Conservation (phyloP, 1,140 invertebrate species). For the Cecropterus lyciades region DNA sequence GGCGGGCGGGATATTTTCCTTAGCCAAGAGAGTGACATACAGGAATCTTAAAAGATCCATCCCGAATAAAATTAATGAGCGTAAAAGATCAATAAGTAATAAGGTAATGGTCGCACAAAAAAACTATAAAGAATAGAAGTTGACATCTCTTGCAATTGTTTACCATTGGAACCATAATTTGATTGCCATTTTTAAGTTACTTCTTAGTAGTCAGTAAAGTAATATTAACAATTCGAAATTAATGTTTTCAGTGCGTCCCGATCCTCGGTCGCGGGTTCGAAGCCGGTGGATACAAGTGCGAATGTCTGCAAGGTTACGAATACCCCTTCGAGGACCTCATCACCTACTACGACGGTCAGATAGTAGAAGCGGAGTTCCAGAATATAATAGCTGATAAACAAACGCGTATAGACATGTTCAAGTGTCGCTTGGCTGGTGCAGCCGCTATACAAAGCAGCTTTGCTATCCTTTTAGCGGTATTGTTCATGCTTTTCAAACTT, state of each 20-base stretch:
- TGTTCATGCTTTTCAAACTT: conserved; percentile 41
- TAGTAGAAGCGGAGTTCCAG: conserved; percentile 97
- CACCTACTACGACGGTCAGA: conserved; percentile 98
- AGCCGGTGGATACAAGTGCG: conserved; percentile 98
- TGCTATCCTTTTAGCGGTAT: conserved; percentile 51
- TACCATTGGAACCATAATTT: too few relatives aligned
- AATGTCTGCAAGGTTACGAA: conserved; percentile 98
- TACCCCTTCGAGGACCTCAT: conserved; percentile 98
- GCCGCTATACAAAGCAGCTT: conserved; percentile 85
- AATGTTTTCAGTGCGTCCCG: conserved; percentile 92
- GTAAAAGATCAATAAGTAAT: too few relatives aligned
- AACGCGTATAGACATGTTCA: conserved; percentile 95
- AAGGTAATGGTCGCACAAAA: too few relatives aligned
- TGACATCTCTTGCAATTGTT: too few relatives aligned
- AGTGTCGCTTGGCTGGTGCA: conserved; percentile 95
- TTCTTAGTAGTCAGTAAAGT: too few relatives aligned
- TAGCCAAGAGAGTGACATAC: too few relatives aligned
- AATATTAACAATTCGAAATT: not conserved
- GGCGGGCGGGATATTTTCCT: too few relatives aligned
- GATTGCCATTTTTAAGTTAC: too few relatives aligned
- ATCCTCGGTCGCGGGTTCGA: conserved; percentile 96
- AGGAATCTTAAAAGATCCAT: too few relatives aligned
- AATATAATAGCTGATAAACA: conserved; percentile 92
- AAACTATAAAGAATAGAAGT: too few relatives aligned
- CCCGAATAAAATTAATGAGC: too few relatives aligned